Percentiles rank a stretch among this genome's conserved stretches.
These are phyloP conservation scores for Tretioscincus oriximinensis DNA, from an alignment of 2,113 vertebrate species.

Conservation along the genomic window DNA sequence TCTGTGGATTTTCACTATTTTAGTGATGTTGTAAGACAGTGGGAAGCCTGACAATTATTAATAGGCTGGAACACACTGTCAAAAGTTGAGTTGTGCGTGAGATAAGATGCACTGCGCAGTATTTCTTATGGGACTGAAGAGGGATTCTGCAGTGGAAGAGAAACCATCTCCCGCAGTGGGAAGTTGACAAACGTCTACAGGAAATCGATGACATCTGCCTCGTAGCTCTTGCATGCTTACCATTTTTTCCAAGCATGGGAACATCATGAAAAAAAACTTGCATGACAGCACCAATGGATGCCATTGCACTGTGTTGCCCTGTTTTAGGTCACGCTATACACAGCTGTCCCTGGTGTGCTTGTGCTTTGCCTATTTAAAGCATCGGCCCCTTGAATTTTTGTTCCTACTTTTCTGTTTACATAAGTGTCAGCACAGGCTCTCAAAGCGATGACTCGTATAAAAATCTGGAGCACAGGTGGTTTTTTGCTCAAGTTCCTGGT, in stretches of 20 bases:
- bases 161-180: slow-evolving; percentile 9
- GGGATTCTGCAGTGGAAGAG: neutral
- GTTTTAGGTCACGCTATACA: neutral
- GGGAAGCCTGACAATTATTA: neutral
- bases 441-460: neutral
- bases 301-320: neutral
- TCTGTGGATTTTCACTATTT: neutral
- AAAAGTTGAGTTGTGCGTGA: neutral
- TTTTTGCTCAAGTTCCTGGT: neutral
- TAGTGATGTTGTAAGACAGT: neutral
- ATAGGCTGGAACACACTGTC: neutral
- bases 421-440: neutral
- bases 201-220: slow-evolving; percentile 15
- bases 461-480: neutral
- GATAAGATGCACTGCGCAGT: rapidly evolving
- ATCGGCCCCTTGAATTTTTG: neutral
- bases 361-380: neutral
- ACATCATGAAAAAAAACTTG: neutral
- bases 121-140: neutral
- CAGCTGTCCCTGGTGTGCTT: neutral
- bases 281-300: neutral
- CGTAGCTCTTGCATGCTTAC: neutral
- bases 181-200: neutral
- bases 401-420: neutral
- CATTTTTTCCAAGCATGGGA: neutral